phyloP scores from a whole-genome alignment of 2,888 invertebrate genomes.

The Rhyacophila evoluta region DNA sequence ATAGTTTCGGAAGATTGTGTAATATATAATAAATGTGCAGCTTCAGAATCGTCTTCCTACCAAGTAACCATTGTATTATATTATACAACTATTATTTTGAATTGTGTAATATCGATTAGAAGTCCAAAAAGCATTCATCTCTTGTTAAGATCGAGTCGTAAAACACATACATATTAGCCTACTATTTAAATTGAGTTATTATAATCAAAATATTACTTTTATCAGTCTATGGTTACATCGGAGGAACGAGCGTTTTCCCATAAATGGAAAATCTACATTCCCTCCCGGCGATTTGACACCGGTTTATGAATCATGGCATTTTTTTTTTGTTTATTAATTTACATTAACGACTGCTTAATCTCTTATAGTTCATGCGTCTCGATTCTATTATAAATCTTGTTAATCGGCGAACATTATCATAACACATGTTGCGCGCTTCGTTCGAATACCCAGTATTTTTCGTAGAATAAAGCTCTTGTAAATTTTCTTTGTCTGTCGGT shows the following conservation, averaged over 20 bases:
- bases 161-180: no score
- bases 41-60: no score
- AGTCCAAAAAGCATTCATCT: no score
- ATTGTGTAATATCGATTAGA: no score
- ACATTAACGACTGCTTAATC: not conserved
- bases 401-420: not conserved
- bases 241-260: not conserved
- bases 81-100: no score
- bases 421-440: not conserved
- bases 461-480: not conserved
- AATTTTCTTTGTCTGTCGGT: not conserved
- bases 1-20: no score
- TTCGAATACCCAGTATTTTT: no score
- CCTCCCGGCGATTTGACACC: not conserved
- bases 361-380: not conserved
- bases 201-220: not conserved
- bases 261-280: slow-evolving; percentile 22
- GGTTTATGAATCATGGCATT: not conserved
- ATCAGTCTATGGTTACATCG: not conserved
- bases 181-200: no score
- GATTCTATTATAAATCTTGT: not conserved
- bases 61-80: no score
- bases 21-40: no score
- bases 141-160: no score
- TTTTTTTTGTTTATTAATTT: not conserved